Evolutionary conservation across 37 sponge, comb jelly and placozoan genomes (phyloP).

Genomic region (Dysidea cf. avara): DNA sequence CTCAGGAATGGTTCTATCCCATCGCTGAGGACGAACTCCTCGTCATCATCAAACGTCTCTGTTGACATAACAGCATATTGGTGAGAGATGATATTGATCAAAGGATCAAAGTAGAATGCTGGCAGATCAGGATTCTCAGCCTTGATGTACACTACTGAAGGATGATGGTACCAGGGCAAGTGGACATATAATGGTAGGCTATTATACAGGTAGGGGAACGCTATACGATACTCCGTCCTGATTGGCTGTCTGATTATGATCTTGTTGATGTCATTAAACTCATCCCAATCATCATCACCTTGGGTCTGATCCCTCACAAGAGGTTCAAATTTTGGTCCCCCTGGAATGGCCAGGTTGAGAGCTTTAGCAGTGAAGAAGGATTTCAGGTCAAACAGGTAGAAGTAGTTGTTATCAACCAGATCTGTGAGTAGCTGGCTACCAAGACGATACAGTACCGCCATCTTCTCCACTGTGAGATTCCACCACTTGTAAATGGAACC

Average conservation of each 20-base stretch:
- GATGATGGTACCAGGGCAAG: constrained; percentile 97
- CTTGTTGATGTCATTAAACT: constrained; percentile 99
- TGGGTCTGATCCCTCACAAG: constrained; percentile 77
- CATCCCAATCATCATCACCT: constrained; percentile 99
- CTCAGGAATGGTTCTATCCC: constrained; percentile 84
- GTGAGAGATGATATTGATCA: constrained; percentile 95
- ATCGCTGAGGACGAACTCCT: constrained; percentile 85
- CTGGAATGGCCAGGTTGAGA: constrained; percentile 98
- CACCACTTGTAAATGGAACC: constrained; percentile 89
- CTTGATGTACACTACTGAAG: constrained; percentile 97
- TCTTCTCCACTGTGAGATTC: constrained; percentile 85
- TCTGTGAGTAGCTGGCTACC: constrained; percentile 99
- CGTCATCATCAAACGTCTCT: constrained; percentile 84
- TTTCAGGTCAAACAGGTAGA: constrained; percentile 96
- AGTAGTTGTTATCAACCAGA: constrained; percentile 95
- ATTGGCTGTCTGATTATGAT: constrained; percentile 97
- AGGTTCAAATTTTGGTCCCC: constrained; percentile 99
- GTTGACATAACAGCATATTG: constrained; percentile 69
- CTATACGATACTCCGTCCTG: constrained; percentile 97
- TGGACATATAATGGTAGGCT: constrained; percentile 92
- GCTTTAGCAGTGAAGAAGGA: constrained; percentile 99
- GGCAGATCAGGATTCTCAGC: constrained; percentile 99
- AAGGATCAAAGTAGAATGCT: constrained; percentile 99
- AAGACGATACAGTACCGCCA: constrained; percentile 97
- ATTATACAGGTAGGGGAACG: constrained; percentile 98